phyloP scores from a whole-genome alignment of 1,140 invertebrate genomes.

The Leptoteleia sp. region DNA sequence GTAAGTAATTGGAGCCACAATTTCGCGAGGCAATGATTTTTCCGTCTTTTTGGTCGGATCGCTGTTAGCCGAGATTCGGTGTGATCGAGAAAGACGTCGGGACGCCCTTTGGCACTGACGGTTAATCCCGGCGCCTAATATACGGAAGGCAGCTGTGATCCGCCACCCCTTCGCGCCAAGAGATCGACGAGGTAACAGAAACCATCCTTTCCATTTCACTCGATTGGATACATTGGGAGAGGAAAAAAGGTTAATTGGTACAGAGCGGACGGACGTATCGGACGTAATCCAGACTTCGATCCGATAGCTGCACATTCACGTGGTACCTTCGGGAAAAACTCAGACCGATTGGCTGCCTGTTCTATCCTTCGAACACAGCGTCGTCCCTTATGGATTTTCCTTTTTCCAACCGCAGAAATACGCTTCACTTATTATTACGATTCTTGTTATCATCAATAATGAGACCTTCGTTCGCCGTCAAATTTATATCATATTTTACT shows the following conservation, averaged over 20 bases:
- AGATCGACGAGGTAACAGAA: slow-evolving; percentile 65
- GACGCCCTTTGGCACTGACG: slow-evolving; percentile 69
- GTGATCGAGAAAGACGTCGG: slow-evolving; percentile 63
- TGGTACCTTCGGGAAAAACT: slow-evolving; percentile 54
- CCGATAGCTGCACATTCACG: slow-evolving; percentile 45
- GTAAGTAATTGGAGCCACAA: slow-evolving; percentile 62
- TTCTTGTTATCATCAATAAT: slow-evolving; percentile 56
- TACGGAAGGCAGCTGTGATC: slow-evolving; percentile 67
- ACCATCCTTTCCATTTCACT: slow-evolving; percentile 72
- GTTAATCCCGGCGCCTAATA: slow-evolving; percentile 75
- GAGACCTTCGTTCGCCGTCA: slow-evolving; percentile 36
- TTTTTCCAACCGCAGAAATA: slow-evolving; percentile 36
- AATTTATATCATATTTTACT: slow-evolving; percentile 61
- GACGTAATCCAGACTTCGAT: slow-evolving; percentile 70
- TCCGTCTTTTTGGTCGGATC: slow-evolving; percentile 40
- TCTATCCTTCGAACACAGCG: slow-evolving; percentile 43
- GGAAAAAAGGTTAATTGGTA: slow-evolving; percentile 74
- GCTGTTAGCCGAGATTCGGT: slow-evolving; percentile 57
- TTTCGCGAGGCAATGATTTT: slow-evolving; percentile 58
- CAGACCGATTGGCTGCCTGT: slow-evolving; percentile 62
- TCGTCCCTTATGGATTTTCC: slow-evolving; percentile 40
- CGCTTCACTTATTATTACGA: slow-evolving; percentile 45
- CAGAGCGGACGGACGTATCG: slow-evolving; percentile 72
- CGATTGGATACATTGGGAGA: slow-evolving; percentile 71
- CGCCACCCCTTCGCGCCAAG: slow-evolving; percentile 62